Base-by-base conservation (phyloP, 2,797 vertebrate species). In the Sebastes jordani region DNA sequence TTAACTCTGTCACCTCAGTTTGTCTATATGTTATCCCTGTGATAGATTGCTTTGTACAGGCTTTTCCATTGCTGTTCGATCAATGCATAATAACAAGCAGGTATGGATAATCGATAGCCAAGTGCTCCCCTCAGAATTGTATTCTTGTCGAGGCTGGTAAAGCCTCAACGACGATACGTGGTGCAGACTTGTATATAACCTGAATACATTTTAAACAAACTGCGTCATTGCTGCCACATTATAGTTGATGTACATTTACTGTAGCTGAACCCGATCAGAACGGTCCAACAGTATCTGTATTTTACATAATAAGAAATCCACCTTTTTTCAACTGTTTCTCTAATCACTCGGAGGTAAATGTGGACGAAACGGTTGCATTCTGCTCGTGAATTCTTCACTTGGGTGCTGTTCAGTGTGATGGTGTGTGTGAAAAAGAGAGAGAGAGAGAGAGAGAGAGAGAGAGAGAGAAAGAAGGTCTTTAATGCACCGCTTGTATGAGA, bases 311-410 rank as follows among this genome's bases (percentile, higher is more conserved):
- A 30, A 67, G 72, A 55, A 76, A 72, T 82, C 61, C 56, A 55
- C 54, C 56, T 71, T 78, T 66, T 84, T 71, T 67, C 0, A 38
- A 59, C 64, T 75, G 79, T 69, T 75, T 54, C 71, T 81, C 46
- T 82, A 81, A 87, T 84, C 71, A 85, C 81, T 61, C 52, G 5
- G 62, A 76, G 82, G 74, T 30, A 64, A 88, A 87, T 74, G 78
- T 89, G 76, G 85, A 82, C 66, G 49, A 87, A 79, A 86, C 27
- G 73, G 56, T 55, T 76, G 74, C 58, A 5, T 76, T 85, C 73
- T 49, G 76, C 71, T 46, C 1, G 56, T 65, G 52, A 49, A 65
- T 82, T 76, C 68, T 64, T 70, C 29, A 30, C 78, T 70, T 2
- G 56, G 74, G 32, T 30, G 78, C 70, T 78, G 76, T 87, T 54